Base-by-base conservation (phyloP, 2,113 vertebrate genomes). In the Megalops atlanticus region DNA sequence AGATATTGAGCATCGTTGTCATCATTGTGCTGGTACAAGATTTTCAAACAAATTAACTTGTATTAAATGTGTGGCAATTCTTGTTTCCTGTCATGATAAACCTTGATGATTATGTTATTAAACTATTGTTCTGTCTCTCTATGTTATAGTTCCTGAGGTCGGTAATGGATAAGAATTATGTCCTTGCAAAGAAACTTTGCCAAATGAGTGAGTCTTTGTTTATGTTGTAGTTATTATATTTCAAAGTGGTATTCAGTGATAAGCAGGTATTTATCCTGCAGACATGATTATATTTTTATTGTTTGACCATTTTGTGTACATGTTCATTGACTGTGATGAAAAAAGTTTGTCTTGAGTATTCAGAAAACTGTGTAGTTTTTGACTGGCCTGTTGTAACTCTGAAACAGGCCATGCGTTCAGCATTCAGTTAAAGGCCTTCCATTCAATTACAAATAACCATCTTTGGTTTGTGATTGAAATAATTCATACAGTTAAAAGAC, bases 171-270 rank as follows among this genome's bases (percentile, higher is more conserved):
- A 88, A 74, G 78, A 89, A 96, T 77, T 94, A 93, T 54, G 83
- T 36, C 77, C 84, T 93, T 80, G 93, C 95, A 70, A 89, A 90
- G 81, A 94, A 92, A 79, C 92, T 97, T 80, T 97, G 96, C 92
- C 91, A 94, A 82, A 96, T 94, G 93, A 96, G 96, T 97, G 92
- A 80, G 96, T 93, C 33, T n/a, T n/a, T 27, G 5, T 33, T 74
- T 73, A 40, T 73, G 69, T 81, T 80, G 31, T 38, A 43, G 31
- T 31, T 39, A n/a, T n/a, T n/a, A n/a, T n/a, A n/a, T n/a, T n/a
- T n/a, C n/a, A n/a, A n/a, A n/a, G n/a, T n/a, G n/a, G n/a, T n/a
- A n/a, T n/a, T n/a, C n/a, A n/a, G n/a, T n/a, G n/a, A n/a, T n/a
- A n/a, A n/a, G n/a, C n/a, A n/a, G n/a, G n/a, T n/a, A n/a, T n/a